Base-by-base conservation (phyloP, 2,113 vertebrate genomes). In the Xenus cinereus region DNA sequence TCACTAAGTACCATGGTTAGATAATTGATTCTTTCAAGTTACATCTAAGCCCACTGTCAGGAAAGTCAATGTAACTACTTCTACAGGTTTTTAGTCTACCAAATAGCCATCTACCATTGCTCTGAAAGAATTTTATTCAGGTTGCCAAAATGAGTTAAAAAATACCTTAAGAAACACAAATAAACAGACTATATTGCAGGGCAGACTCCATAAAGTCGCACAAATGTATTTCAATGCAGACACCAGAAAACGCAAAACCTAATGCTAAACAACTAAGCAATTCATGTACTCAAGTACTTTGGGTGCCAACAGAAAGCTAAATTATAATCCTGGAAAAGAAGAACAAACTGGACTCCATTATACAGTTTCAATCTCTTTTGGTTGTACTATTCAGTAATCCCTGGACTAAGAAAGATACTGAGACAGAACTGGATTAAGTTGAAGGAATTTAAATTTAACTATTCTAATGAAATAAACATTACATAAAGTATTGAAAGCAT, bases 181-280 rank as follows among this genome's bases (percentile, higher is more conserved):
- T 51, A 21, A 54, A 20, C 10, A 51, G 37, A 59, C 2, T 19
- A 9, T 14, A 54, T 4, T 17, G 51, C 2, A 10, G 75, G 15
- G 35, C 2, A 8, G 37, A 54, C 37, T 72, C 28, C 33, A 24
- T 41, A 3, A 68, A 41, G 41, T 56, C 53, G 45, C 16, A 88
- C 3, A 67, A 9, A 69, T 12, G 4, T 18, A 16, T 30, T 28
- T 41, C 19, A 72, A 17, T 6, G 14, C n/a, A 59, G 62, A 53
- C 33, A 56, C 2, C n/a, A 74, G 19, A 60, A 0, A 0, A 64
- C 1, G 5, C 46, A 71, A 94, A 89, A 76, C 3, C 14, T 35
- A 79, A 68, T 6, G 33, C 17, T 64, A 24, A 86, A 79, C 6
- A 6, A 32, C 22, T 54, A 14, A 84, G 72, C 5, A 5, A 32